Conservation (phyloP, 2,888 invertebrate genomes). For the Latheticus oryzae region DNA sequence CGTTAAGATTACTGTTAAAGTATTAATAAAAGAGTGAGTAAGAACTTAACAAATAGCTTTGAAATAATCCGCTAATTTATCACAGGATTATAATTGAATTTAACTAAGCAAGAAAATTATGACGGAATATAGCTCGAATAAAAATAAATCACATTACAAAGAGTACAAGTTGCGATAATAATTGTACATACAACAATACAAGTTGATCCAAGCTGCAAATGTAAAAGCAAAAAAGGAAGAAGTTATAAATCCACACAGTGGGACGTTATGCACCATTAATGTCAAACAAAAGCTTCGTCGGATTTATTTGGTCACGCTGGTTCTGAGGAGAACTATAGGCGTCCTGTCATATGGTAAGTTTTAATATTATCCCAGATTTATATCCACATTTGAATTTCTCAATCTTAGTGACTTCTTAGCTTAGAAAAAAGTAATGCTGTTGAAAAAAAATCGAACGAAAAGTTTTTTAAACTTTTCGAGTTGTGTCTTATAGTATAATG, state of each 20-base stretch:
- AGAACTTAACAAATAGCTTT: slow-evolving; percentile 10
- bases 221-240: slow-evolving; percentile 34
- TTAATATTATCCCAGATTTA: slow-evolving; percentile 34
- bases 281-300: slow-evolving; percentile 41
- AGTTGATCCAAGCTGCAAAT: too few species aligned
- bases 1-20: too few species aligned
- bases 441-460: too few species aligned
- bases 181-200: too few species aligned
- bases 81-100: slow-evolving; percentile 21
- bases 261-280: slow-evolving; percentile 40
- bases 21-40: too few species aligned
- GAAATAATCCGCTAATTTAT: slow-evolving; percentile 20
- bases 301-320: slow-evolving; percentile 39
- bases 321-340: slow-evolving; percentile 28
- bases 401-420: slow-evolving; percentile 3
- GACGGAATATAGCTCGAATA: background rate
- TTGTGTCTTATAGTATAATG: too few species aligned
- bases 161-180: slow-evolving; percentile 2
- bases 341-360: slow-evolving; percentile 32
- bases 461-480: too few species aligned
- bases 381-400: slow-evolving; percentile 26
- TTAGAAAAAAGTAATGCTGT: too few species aligned
- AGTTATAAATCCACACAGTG: slow-evolving; percentile 36
- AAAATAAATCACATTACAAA: background rate
- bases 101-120: slow-evolving; percentile 7